phyloP scores from a whole-genome alignment of 1,140 invertebrate species.

The Conus ventricosus region DNA sequence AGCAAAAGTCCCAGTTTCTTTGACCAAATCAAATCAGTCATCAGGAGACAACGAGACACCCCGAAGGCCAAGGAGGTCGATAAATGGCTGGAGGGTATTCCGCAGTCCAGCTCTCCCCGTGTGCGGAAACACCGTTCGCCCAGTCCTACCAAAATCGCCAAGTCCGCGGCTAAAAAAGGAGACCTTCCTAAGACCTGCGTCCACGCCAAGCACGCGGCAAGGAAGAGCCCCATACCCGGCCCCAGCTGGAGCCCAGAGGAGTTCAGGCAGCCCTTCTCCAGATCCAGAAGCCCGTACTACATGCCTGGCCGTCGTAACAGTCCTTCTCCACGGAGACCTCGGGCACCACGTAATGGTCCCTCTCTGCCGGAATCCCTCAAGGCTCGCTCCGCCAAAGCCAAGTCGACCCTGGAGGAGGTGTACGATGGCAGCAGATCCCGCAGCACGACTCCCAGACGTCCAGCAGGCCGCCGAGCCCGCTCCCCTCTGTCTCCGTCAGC shows the following conservation, averaged over 20 bases:
- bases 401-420: background rate
- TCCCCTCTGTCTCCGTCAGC: background rate
- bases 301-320: background rate
- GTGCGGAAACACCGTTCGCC: background rate
- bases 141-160: background rate
- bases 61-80: too few species aligned
- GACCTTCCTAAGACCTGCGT: background rate
- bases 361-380: background rate
- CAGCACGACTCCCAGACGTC: too few species aligned
- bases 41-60: background rate
- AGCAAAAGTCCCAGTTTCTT: background rate
- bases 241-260: constrained; percentile 16
- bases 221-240: background rate
- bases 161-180: background rate
- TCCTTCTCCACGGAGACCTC: background rate
- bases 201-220: background rate
- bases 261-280: background rate
- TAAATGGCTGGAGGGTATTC: background rate
- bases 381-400: background rate
- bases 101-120: background rate
- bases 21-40: background rate
- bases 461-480: background rate
- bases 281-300: background rate
- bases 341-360: background rate
- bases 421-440: background rate